These are phyloP conservation scores for Catagonus wagneri DNA, from an alignment of 2,113 vertebrate genomes.

Conservation along the genomic window DNA sequence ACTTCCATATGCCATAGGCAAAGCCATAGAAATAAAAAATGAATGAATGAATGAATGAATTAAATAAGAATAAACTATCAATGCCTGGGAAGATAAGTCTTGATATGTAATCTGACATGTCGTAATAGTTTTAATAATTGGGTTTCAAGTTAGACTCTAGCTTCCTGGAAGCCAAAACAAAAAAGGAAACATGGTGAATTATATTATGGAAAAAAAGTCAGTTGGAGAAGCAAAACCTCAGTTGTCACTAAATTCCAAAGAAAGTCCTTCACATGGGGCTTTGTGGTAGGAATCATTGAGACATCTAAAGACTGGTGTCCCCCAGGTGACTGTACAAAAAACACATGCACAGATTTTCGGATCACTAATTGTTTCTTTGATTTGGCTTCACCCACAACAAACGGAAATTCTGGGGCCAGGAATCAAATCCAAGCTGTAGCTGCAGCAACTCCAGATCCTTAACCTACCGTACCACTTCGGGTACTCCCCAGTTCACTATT, in stretches of 20 bases:
- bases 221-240: background rate
- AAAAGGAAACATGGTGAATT: background rate
- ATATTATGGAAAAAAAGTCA: background rate
- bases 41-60: too few species aligned
- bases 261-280: background rate
- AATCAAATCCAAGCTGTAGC: too few species aligned
- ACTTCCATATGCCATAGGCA: too few species aligned
- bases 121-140: background rate
- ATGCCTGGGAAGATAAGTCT: background rate
- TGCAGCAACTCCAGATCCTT: too few species aligned
- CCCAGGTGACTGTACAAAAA: background rate
- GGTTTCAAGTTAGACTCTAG: slow-evolving; percentile 8
- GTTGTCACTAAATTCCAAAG: background rate
- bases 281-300: background rate
- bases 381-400: too few species aligned
- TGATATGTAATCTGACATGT: background rate
- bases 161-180: slow-evolving; percentile 31
- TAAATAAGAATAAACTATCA: slow-evolving; percentile 21
- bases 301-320: background rate
- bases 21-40: too few species aligned
- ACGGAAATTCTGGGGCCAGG: too few species aligned
- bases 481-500: background rate
- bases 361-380: background rate
- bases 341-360: background rate
- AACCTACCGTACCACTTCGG: too few species aligned